Evolutionary conservation across 2,797 vertebrate genomes (phyloP).

Genomic region (Scyliorhinus canicula): DNA sequence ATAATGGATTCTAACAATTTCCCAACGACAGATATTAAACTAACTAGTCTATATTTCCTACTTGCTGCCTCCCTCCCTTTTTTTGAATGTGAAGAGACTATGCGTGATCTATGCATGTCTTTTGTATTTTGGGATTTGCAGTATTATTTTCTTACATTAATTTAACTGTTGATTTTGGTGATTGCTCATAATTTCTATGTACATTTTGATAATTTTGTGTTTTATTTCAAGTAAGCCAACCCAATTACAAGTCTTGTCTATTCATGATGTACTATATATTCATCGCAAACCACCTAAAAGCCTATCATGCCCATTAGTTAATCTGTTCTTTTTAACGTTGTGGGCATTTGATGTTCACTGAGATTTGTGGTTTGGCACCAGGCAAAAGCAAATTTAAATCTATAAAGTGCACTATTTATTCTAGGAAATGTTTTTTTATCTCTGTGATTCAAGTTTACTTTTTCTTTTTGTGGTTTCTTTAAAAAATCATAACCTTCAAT

Average conservation of each 20-base stretch:
- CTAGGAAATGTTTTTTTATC: constrained; percentile 6
- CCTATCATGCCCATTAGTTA: not conserved
- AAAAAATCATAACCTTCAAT: not conserved
- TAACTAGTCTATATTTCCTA: no score
- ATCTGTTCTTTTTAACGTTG: constrained; percentile 11
- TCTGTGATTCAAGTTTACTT: constrained; percentile 23
- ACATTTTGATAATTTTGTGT: constrained; percentile 14
- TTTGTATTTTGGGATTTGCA: not conserved
- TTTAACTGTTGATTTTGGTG: not conserved
- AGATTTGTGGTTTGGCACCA: constrained; percentile 26
- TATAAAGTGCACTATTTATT: not conserved
- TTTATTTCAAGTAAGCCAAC: constrained; percentile 3
- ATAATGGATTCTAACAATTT: no score
- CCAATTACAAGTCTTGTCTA: not conserved
- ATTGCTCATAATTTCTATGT: constrained; percentile 8
- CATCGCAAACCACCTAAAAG: not conserved
- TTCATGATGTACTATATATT: constrained; percentile 3
- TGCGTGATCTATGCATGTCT: not conserved
- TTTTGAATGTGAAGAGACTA: no score
- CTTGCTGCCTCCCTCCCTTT: no score
- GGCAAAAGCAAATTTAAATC: constrained; percentile 13
- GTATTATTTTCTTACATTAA: not conserved
- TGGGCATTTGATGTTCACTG: constrained; percentile 28
- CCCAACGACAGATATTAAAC: no score
- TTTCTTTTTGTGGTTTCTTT: not conserved